Conservation (phyloP, 2,888 invertebrate species). For the Muscina levida region DNA sequence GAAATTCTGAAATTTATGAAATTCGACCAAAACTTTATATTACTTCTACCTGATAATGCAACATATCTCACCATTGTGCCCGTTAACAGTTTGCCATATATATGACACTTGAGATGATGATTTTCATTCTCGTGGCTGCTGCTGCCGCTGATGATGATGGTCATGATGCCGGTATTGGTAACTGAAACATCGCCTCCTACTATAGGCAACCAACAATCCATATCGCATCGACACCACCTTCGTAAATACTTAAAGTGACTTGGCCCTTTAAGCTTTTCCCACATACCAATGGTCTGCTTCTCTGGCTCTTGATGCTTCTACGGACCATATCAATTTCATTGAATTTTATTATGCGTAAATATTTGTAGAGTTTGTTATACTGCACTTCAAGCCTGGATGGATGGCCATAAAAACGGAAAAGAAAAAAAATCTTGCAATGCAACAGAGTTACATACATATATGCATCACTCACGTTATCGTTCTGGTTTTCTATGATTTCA, state of each 20-base stretch:
- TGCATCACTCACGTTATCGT: not conserved
- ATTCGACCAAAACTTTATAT: no score
- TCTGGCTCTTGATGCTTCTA: not conserved
- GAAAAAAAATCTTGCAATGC: not conserved
- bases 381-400: constrained; percentile 1
- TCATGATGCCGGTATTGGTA: not conserved
- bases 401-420: constrained; percentile 23
- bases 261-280: not conserved
- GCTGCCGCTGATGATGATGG: not conserved
- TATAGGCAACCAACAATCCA: constrained; percentile 22
- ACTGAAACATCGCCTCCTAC: constrained; percentile 55
- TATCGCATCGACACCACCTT: not conserved
- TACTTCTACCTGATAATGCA: no score
- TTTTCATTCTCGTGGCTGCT: no score
- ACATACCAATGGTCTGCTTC: not conserved
- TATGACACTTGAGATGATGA: no score
- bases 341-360: constrained; percentile 30
- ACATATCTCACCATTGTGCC: no score
- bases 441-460: not conserved
- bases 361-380: constrained; percentile 15
- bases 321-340: constrained; percentile 58
- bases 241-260: not conserved
- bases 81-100: no score
- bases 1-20: no score
- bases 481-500: constrained; percentile 41